A percentile compares a stretch with the other conserved stretches of the same genome.
Conservation (phyloP, 2,113 vertebrate species). For the Athene noctua region DNA sequence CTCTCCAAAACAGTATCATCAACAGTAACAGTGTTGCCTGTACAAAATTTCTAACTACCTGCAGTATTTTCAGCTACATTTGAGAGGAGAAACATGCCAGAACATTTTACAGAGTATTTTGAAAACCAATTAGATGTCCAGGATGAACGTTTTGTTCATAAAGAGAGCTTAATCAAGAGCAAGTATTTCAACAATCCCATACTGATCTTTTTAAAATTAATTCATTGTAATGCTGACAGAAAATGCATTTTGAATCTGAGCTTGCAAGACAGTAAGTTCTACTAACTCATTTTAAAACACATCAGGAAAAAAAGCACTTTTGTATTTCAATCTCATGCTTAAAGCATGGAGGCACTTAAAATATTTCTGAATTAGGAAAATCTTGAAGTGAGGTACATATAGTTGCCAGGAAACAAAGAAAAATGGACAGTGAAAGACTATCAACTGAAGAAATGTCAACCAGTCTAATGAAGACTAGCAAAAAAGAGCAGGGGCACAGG, state of each 20-base stretch:
- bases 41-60: not conserved
- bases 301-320: not conserved
- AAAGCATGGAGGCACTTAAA: not conserved
- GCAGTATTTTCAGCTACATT: not conserved
- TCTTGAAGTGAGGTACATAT: not conserved
- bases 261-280: not conserved
- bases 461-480: not conserved
- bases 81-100: not conserved
- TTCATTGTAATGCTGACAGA: not conserved
- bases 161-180: not conserved
- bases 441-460: not conserved
- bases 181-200: not conserved
- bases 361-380: not conserved
- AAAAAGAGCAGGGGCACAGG: not conserved
- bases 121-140: not conserved
- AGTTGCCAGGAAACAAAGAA: not conserved
- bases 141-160: not conserved
- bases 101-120: not conserved
- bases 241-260: not conserved
- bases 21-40: not conserved
- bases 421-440: not conserved
- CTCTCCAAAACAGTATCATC: not conserved
- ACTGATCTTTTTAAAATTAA: not conserved
- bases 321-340: not conserved
- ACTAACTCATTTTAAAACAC: not conserved